phyloP scores from a whole-genome alignment of 2,888 invertebrate genomes.

The Allacma fusca region DNA sequence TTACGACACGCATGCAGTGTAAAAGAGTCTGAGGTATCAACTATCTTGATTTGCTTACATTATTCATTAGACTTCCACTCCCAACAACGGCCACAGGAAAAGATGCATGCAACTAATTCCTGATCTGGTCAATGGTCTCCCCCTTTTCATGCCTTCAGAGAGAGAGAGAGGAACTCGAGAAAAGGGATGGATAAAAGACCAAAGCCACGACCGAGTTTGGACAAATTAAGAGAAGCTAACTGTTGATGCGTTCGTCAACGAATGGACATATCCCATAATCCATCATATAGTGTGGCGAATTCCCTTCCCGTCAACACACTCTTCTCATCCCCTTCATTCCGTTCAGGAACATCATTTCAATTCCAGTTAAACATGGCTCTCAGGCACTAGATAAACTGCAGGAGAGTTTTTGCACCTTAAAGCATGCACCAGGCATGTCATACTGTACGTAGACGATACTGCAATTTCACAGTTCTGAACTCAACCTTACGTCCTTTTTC shows the following conservation, averaged over 20 bases:
- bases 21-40: neutral
- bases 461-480: too few relatives aligned
- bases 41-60: constrained; percentile 38
- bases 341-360: neutral
- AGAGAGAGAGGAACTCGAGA: neutral
- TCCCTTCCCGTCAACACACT: too few relatives aligned
- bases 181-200: constrained; percentile 1
- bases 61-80: constrained; percentile 38
- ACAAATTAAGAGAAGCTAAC: constrained; percentile 24
- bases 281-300: constrained; percentile 27
- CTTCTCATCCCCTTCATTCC: too few relatives aligned
- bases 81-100: constrained; percentile 30
- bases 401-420: too few relatives aligned
- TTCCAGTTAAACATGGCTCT: neutral
- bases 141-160: too few relatives aligned
- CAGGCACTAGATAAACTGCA: neutral
- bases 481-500: too few relatives aligned
- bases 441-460: too few relatives aligned
- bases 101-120: constrained; percentile 30
- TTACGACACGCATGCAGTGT: neutral
- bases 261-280: constrained; percentile 20
- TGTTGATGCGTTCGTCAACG: constrained; percentile 34
- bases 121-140: constrained; percentile 40
- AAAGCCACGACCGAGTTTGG: constrained; percentile 10
- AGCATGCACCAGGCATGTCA: too few relatives aligned